These are phyloP conservation scores for Colostygia pectinataria DNA, from an alignment of 2,888 invertebrate species.

Conservation along the genomic window DNA sequence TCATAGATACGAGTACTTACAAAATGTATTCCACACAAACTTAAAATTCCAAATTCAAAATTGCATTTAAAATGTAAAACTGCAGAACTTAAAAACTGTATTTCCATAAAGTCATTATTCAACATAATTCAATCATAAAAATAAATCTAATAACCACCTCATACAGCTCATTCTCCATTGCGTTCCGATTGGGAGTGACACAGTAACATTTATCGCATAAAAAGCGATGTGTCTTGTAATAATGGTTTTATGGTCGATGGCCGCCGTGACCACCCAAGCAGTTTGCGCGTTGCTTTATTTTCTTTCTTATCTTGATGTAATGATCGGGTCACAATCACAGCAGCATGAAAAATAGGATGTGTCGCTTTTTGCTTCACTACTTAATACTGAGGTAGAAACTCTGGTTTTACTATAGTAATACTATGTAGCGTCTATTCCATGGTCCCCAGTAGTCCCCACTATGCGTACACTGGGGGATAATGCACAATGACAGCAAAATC, in stretches of 20 bases:
- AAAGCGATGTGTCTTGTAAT: slow-evolving; percentile 42
- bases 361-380: slow-evolving; percentile 28
- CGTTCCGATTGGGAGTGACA: neutral
- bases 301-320: slow-evolving; percentile 67
- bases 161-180: slow-evolving; percentile 6
- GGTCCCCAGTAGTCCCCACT: too few relatives aligned
- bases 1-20: too few relatives aligned
- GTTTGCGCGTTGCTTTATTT: slow-evolving; percentile 62
- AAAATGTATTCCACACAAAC: too few relatives aligned
- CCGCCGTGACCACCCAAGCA: slow-evolving; percentile 68
- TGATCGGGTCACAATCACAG: slow-evolving; percentile 52
- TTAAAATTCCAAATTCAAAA: too few relatives aligned
- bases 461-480: too few relatives aligned
- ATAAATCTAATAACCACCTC: neutral
- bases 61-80: too few relatives aligned
- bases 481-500: too few relatives aligned
- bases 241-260: slow-evolving; percentile 54
- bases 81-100: too few relatives aligned
- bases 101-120: too few relatives aligned
- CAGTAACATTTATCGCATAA: slow-evolving; percentile 13
- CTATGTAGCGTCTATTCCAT: too few relatives aligned
- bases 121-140: too few relatives aligned
- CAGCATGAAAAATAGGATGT: slow-evolving; percentile 43
- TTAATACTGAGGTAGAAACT: neutral
- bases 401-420: too few relatives aligned